Evolutionary conservation across 2,888 invertebrate genomes (phyloP).

Genomic region (Zaprionus bogoriensis): DNA sequence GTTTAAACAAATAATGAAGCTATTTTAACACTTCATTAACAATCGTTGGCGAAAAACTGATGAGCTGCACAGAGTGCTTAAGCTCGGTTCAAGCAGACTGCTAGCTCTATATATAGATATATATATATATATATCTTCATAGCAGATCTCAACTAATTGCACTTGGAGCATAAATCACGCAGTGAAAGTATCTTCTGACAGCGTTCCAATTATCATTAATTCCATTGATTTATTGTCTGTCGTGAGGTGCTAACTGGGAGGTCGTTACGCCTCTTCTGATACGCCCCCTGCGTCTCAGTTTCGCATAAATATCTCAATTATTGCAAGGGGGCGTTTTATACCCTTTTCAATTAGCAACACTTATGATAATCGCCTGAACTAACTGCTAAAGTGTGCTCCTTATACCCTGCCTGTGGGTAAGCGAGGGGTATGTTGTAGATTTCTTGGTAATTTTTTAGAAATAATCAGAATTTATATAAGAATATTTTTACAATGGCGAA

Average conservation of each 20-base stretch:
- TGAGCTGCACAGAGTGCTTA: neutral
- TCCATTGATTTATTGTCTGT: constrained; percentile 20
- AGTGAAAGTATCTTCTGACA: neutral
- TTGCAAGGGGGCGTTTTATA: neutral
- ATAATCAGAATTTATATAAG: too few relatives aligned
- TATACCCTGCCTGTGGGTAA: neutral
- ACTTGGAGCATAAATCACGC: constrained; percentile 35
- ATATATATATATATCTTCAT: neutral
- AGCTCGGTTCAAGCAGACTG: neutral
- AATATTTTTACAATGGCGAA: too few relatives aligned
- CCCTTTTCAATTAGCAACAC: neutral
- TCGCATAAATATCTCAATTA: constrained; percentile 13
- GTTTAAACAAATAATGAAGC: constrained; percentile 36
- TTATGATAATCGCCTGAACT: neutral
- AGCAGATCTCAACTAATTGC: too few relatives aligned
- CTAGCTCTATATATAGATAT: neutral
- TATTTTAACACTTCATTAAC: constrained; percentile 29
- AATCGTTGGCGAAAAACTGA: neutral
- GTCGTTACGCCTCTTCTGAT: neutral
- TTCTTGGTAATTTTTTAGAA: too few relatives aligned
- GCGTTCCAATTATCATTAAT: neutral
- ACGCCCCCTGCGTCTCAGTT: neutral
- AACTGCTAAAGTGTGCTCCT: neutral
- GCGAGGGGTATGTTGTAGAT: neutral
- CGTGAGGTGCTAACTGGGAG: neutral